Evolutionary conservation across 2,113 vertebrate species (phyloP).

Genomic region (Mola mola): DNA sequence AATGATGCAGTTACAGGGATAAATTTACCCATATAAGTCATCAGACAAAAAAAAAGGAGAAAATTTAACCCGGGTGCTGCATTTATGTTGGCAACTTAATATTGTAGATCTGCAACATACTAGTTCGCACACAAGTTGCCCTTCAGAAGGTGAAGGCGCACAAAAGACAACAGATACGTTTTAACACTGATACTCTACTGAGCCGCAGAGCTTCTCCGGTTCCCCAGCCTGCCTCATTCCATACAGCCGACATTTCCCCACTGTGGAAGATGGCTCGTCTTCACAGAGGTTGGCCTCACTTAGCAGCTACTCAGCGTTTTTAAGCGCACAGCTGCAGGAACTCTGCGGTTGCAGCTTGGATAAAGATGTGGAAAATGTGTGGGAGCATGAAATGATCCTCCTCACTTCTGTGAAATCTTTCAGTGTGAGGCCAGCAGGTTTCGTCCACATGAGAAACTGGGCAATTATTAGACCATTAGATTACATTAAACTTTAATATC

Average conservation of each 20-base stretch:
- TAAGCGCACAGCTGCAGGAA: conserved; percentile 59
- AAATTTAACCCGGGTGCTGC: neutral
- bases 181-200: too few relatives aligned
- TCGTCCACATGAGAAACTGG: neutral
- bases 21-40: too few relatives aligned
- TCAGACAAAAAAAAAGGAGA: too few relatives aligned
- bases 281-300: conserved; percentile 63
- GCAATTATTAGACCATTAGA: too few relatives aligned
- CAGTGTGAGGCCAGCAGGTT: conserved; percentile 5
- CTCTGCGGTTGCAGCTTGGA: conserved; percentile 43
- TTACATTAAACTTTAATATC: conserved; percentile 17
- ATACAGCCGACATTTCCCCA: conserved; percentile 50
- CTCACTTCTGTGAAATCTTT: conserved; percentile 36
- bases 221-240: conserved; percentile 40
- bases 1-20: too few relatives aligned
- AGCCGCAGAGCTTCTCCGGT: neutral
- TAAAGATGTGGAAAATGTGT: conserved; percentile 56
- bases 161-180: too few relatives aligned
- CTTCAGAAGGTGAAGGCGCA: too few relatives aligned
- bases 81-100: conserved; percentile 6
- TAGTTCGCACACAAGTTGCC: too few relatives aligned
- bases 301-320: conserved; percentile 65
- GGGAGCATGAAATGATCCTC: conserved; percentile 43
- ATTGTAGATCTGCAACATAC: neutral
- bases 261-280: conserved; percentile 58